Base-by-base conservation (phyloP, 2,113 vertebrate species). In the Porphyrio hochstetteri region DNA sequence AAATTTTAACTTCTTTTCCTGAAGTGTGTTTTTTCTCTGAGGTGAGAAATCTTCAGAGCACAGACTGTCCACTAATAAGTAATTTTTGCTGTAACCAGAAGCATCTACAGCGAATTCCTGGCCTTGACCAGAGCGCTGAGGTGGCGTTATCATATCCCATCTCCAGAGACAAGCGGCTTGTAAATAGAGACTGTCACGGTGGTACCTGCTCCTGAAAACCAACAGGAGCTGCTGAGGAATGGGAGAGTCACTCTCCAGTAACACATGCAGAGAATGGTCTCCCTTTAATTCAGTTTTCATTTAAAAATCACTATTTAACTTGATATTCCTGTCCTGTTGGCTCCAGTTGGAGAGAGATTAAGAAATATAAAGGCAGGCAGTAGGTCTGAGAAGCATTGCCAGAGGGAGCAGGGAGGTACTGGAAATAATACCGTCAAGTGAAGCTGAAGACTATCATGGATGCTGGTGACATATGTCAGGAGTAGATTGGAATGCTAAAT, bases 181-280 rank as follows among this genome's bases (percentile, higher is more conserved):
- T 46, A 46, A 46, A 46, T 46, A 46, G 42, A 44, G 17, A 46
- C 17, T 46, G 17, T 46, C 44, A 18, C 8, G 44, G 44, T 46
- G 44, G 44, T 46, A 46, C 44, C 44, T 46, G 44, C 44, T 18
- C 44, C 44, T 46, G 44, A 46, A 46, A 46, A 44, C 17, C 42
- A 44, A 18, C 44, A 46, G 44, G 44, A 46, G 42, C 42, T 44
- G 33, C 42, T 61, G 61, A 68, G 65, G 16, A 31, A 12, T 42
- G 52, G 21, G 40, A 67, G 7, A 36, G 13, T 72, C 36, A 18
- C 28, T 82, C 18, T 46, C 31, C 48, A 64, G 69, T 53, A 89
- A 21, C 19, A n/a, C 0, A 0, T 16, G 8, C 13, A 12, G 48
- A 76, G 35, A 80, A 67, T 2, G 5, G 16, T 36, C 8, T 86